Conservation (phyloP, 1,140 invertebrate genomes). For the Aphis gossypii region DNA sequence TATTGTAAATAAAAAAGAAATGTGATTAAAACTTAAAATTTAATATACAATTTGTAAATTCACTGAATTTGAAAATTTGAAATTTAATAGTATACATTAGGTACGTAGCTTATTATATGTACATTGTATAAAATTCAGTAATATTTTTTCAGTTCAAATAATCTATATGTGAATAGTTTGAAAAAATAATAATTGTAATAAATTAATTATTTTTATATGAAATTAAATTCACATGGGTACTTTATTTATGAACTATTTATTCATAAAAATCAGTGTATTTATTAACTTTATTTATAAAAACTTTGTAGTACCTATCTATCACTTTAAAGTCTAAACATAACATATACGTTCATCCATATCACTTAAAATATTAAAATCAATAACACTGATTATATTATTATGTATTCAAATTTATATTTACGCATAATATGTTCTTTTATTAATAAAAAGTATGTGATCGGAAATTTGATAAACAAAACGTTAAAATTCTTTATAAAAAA, state of each 20-base stretch:
- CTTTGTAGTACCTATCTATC: not conserved
- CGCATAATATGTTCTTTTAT: not conserved
- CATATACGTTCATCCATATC: too few species aligned
- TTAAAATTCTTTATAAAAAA: not conserved
- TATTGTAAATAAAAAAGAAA: too few species aligned
- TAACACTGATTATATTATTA: not conserved
- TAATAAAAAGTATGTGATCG: not conserved
- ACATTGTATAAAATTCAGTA: not conserved
- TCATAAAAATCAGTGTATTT: not conserved
- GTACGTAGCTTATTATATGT: too few species aligned
- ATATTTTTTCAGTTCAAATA: not conserved
- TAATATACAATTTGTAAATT: too few species aligned
- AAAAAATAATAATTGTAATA: not conserved
- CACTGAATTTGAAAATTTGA: too few species aligned
- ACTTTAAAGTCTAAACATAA: not conserved
- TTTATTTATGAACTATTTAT: not conserved
- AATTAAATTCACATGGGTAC: not conserved
- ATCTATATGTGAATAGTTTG: not conserved
- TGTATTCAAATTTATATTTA: not conserved
- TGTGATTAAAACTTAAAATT: too few species aligned
- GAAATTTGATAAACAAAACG: not conserved
- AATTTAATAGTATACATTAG: too few species aligned
- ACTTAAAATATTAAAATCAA: not conserved
- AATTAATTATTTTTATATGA: not conserved
- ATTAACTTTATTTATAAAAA: not conserved